Conservation (phyloP, 2,888 invertebrate genomes). For the Boloria selene region DNA sequence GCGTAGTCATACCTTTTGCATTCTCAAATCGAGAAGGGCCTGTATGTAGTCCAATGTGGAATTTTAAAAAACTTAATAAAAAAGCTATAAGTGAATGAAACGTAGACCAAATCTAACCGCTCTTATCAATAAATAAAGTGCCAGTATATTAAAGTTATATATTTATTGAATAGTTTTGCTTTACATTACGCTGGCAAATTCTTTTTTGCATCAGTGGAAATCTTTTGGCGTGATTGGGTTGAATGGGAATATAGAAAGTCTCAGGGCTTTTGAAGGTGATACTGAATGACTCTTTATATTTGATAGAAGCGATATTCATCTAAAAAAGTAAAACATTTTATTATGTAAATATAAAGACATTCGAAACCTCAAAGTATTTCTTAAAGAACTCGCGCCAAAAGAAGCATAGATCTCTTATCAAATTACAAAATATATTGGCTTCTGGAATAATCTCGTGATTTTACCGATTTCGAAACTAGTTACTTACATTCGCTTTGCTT, state of each 20-base stretch:
- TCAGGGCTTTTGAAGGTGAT: neutral
- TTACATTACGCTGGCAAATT: slow-evolving; percentile 12
- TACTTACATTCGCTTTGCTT: no score
- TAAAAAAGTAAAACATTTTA: neutral
- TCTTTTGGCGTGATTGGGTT: slow-evolving; percentile 13
- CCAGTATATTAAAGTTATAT: neutral
- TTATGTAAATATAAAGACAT: neutral
- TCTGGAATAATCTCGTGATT: no score
- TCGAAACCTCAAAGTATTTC: no score
- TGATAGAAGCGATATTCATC: neutral
- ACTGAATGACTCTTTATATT: neutral
- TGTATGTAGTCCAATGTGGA: no score
- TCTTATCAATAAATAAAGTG: neutral
- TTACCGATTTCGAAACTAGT: no score
- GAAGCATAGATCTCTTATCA: no score
- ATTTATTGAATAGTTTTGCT: neutral
- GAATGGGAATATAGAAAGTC: slow-evolving; percentile 1
- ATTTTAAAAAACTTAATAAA: no score
- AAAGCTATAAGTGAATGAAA: neutral
- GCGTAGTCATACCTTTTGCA: no score
- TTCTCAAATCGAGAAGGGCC: no score
- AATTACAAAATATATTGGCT: no score
- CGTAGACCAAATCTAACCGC: neutral
- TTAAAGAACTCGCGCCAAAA: no score
- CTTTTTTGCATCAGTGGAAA: slow-evolving; percentile 16